These are phyloP conservation scores for Phenganax stokvisi DNA, from an alignment of 92 coral and sea anemone species.

Conservation along the genomic window DNA sequence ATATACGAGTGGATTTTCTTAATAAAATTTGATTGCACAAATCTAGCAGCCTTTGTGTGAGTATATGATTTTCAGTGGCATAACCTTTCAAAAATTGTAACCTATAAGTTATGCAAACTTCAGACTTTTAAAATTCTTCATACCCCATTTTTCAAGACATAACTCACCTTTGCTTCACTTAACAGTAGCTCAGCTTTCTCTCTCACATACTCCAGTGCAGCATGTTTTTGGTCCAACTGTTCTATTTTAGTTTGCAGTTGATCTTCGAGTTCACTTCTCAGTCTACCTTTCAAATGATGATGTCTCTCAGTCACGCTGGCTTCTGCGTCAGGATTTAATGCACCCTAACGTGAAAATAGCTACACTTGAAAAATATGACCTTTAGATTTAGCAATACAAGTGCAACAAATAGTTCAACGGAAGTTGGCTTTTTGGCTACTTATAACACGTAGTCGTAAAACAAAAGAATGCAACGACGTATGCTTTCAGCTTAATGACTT, in stretches of 20 bases:
- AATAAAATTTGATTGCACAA: too few species aligned
- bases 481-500: too few species aligned
- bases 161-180: slow-evolving; percentile 81
- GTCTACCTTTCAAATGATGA: slow-evolving; percentile 78
- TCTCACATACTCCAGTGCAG: slow-evolving; percentile 80
- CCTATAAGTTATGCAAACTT: too few species aligned
- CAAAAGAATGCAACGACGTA: too few species aligned
- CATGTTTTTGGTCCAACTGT: slow-evolving; percentile 84
- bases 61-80: too few species aligned
- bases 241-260: slow-evolving; percentile 92
- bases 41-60: too few species aligned
- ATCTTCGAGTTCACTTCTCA: slow-evolving; percentile 83
- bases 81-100: too few species aligned
- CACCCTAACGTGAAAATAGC: slow-evolving; percentile 54
- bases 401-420: too few species aligned
- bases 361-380: not conserved
- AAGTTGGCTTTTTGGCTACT: too few species aligned
- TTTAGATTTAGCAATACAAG: too few species aligned
- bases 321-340: slow-evolving; percentile 95
- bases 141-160: not conserved
- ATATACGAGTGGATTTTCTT: too few species aligned
- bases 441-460: too few species aligned
- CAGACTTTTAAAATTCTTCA: not conserved
- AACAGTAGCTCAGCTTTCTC: slow-evolving; percentile 87
- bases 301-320: slow-evolving; percentile 89